Evolutionary conservation across 2,797 vertebrate species (phyloP).

Genomic region (Helicolenus hilgendorfi): DNA sequence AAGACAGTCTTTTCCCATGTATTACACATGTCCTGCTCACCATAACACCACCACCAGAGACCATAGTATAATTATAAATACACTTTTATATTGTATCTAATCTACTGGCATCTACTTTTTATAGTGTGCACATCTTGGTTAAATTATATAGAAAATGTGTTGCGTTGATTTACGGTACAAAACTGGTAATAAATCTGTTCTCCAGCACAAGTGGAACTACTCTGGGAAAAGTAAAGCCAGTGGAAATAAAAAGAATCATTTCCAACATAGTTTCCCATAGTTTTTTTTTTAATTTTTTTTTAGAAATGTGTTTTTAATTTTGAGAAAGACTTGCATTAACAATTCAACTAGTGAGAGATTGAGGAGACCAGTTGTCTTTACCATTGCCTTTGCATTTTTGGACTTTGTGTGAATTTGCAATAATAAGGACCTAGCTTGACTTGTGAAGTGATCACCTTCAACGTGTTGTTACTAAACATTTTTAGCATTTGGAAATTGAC

Average conservation of each 20-base stretch:
- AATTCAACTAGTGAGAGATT: background rate
- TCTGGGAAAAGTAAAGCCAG: constrained; percentile 12
- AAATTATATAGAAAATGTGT: background rate
- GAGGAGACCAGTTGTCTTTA: background rate
- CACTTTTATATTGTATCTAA: background rate
- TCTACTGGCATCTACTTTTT: background rate
- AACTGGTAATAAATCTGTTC: background rate
- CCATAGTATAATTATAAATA: background rate
- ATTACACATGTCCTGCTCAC: background rate
- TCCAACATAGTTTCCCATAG: background rate
- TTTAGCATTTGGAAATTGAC: constrained; percentile 4
- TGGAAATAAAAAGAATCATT: constrained; percentile 34
- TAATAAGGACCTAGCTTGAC: background rate
- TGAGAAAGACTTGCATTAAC: background rate
- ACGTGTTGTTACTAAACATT: background rate
- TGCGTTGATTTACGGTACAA: background rate
- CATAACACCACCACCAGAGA: background rate
- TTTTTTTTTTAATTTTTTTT: background rate
- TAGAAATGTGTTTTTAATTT: constrained; percentile 52
- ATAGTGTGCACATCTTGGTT: constrained; percentile 5
- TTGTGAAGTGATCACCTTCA: background rate
- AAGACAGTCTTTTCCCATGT: background rate
- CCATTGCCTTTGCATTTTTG: background rate
- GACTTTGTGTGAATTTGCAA: background rate
- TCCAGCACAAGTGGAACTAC: constrained; percentile 7